Evolutionary conservation across 2,113 vertebrate species (phyloP), one percentile per base, ranked within the genome.

Genomic region (Ammodytes marinus): DNA sequence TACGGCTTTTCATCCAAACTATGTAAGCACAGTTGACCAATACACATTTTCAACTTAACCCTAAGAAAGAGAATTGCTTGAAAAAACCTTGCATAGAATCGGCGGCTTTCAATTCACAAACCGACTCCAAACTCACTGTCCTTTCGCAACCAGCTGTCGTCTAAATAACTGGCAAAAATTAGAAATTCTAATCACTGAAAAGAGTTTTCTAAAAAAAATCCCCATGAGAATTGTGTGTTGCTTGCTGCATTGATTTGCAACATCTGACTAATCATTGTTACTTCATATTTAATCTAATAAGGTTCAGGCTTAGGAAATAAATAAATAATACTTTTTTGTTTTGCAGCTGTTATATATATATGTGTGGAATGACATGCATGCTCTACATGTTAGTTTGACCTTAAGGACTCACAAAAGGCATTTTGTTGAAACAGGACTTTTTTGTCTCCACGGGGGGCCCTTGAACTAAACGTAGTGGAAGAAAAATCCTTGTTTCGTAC

Each of bases 401-500:
- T 10, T 3, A 37, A 65, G 19, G 60, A 54, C 37, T 40, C 11
- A 43, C 71, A 15, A 17, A 11, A 0, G 47, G 27, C 3, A 2
- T 17, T 69, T 58, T 68, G n/a, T 12, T 15, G n/a, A 46, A 59
- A 49, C 8, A 27, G 11, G 11, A 42, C 69, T 50, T 64, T 50
- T 64, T 39, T 65, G 11, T 65, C 27, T 78, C 39, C 14, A 49
- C 5, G 0, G 14, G 27, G 17, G 39, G 14, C 8, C 5, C 5
- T 68, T 81, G 66, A 70, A 84, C 19, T 64, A 17, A 76, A 68
- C 27, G 27, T 27, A 71, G 10, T 49, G 37, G 47, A 70, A 47
- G 6, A 75, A 66, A 40, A 78, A 54, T 19, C 71, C 68, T 53
- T 73, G 9, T 39, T 27, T 63, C 15, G 10, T 68, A 42, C 79